Percentiles rank a stretch among this genome's conserved stretches.
phyloP scores from a whole-genome alignment of 30 jellyfish, hydroid and myxozoan genomes.

The Catostylus mosaicus region DNA sequence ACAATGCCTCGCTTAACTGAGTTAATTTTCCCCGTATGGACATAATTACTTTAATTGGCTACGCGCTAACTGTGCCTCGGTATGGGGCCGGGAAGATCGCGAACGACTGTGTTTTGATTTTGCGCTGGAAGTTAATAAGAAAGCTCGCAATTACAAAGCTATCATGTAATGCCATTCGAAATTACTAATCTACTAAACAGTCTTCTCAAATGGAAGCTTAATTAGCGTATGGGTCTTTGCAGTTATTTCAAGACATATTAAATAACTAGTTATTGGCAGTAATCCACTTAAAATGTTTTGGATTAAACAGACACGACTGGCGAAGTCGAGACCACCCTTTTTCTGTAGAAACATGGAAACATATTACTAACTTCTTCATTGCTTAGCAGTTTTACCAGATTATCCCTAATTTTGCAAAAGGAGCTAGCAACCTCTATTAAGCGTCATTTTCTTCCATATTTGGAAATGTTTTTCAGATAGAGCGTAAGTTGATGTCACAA shows the following conservation, averaged over 20 bases:
- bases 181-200: background rate
- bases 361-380: too few relatives aligned
- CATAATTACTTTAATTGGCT: constrained; percentile 34
- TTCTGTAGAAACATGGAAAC: background rate
- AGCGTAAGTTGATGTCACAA: too few relatives aligned
- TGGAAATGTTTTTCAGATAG: too few relatives aligned
- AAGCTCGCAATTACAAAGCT: constrained; percentile 1
- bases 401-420: too few relatives aligned
- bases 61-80: constrained; percentile 46
- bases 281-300: constrained; percentile 7
- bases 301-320: background rate
- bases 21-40: constrained; percentile 15
- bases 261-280: constrained; percentile 4
- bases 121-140: background rate
- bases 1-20: constrained; percentile 33
- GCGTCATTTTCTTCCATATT: too few relatives aligned
- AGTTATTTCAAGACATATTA: constrained; percentile 10
- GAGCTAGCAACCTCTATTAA: too few relatives aligned
- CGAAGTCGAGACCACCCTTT: background rate
- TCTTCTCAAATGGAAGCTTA: constrained; percentile 1
- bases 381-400: too few relatives aligned
- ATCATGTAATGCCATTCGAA: background rate
- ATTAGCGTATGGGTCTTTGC: constrained; percentile 8
- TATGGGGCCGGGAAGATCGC: constrained; percentile 34
- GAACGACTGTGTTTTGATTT: constrained; percentile 27